Evolutionary conservation across 2,113 vertebrate genomes (phyloP), one percentile per base, ranked within the genome.

Genomic region (Globicephala melas): DNA sequence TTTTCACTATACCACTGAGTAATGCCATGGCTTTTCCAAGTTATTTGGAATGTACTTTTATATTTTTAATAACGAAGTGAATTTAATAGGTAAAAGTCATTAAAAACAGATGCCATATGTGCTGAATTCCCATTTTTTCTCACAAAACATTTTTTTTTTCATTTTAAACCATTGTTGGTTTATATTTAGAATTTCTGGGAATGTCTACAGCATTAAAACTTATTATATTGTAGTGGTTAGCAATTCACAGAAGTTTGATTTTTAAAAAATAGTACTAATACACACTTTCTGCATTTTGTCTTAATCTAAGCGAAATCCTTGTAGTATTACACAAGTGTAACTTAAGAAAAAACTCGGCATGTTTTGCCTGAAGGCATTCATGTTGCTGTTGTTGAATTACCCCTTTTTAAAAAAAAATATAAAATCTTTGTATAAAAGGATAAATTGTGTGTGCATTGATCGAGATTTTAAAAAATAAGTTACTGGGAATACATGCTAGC

Each of bases 171-270:
- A 33, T 13, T 93, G 33, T 92, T 97, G 65, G 3, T 71, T 93
- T 92, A 44, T 71, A 91, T 41, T 94, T 88, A 94, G 68, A 96
- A 88, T 93, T 97, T 91, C 71, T 88, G 65, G 31, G 50, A 89
- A 85, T 88, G 53, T 47, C 65, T 68, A 36, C 5, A 76, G 65
- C 33, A 8, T 93, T 94, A 89, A 85, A 85, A 92, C 18, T 81
- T 81, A 38, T 81, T 67, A 44, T 87, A 67, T 82, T 95, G 20
- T 60, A 68, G 15, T 55, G 33, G 55, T 95, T 92, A 93, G 55
- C 33, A 89, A 8, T 86, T 74, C 21, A 71, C 36, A 71, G 17
- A 93, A 58, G 47, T 84, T 85, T 95, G 44, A 44, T 44, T 95
- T 96, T 88, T 44, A 11, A 53, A 91, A 90, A 89, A 26, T 53